These are phyloP conservation scores for Chloroclystis v-ata DNA, from an alignment of 2,888 invertebrate species.

Conservation along the genomic window DNA sequence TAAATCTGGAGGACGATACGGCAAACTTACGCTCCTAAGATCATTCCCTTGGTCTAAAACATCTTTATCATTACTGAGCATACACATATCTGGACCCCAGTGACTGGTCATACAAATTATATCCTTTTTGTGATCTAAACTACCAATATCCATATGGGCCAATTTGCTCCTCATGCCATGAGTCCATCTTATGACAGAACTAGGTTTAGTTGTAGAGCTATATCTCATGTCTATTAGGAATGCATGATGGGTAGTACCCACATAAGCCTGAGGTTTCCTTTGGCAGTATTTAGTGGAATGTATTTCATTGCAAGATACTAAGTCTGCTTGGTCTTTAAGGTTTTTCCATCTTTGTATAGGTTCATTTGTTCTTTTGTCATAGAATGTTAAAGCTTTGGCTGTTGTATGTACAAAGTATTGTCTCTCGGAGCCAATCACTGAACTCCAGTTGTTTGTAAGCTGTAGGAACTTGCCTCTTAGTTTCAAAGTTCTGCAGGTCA, in stretches of 20 bases:
- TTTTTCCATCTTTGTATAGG: constrained; percentile 44
- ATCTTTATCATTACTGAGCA: constrained; percentile 53
- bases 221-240: constrained; percentile 60
- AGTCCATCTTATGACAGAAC: constrained; percentile 73
- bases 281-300: constrained; percentile 50
- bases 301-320: constrained; percentile 51
- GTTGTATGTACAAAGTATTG: constrained; percentile 52
- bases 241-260: constrained; percentile 59
- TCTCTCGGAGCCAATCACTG: constrained; percentile 54
- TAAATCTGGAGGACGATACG: constrained; percentile 60
- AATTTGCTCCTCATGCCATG: constrained; percentile 76
- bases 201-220: constrained; percentile 37
- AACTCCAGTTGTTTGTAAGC: constrained; percentile 60
- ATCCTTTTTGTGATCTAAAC: constrained; percentile 56
- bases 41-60: constrained; percentile 36
- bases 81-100: constrained; percentile 64
- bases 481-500: constrained; percentile 50
- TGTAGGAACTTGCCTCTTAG: constrained; percentile 40
- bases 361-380: constrained; percentile 60
- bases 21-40: constrained; percentile 45
- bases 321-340: constrained; percentile 45
- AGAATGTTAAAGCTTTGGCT: constrained; percentile 48
- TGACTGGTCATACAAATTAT: constrained; percentile 61
- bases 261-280: constrained; percentile 47
- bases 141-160: constrained; percentile 54